Evolutionary conservation across 2,113 vertebrate species (phyloP).

Genomic region (human (Homo sapiens)): DNA sequence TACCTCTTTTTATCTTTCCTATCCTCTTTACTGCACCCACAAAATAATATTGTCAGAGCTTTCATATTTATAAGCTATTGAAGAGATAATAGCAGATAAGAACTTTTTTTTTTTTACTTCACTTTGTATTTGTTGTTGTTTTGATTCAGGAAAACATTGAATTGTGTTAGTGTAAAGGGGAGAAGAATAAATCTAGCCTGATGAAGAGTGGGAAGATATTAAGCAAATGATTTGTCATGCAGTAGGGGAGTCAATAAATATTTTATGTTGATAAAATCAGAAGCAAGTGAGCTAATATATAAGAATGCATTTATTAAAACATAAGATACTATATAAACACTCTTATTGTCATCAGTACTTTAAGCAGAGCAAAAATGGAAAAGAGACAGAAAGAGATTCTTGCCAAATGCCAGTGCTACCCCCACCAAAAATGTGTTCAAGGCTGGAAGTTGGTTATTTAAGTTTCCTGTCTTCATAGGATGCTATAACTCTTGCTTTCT

Average conservation of each 20-base stretch:
- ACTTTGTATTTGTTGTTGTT: background rate
- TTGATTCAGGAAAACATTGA: background rate
- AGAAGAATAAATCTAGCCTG: background rate
- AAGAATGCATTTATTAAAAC: background rate
- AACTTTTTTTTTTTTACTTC: background rate
- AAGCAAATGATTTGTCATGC: background rate
- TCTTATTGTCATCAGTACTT: background rate
- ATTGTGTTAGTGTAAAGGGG: background rate
- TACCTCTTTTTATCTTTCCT: background rate
- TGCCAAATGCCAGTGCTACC: background rate
- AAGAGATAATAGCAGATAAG: background rate
- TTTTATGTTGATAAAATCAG: slow-evolving; percentile 30
- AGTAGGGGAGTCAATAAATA: background rate
- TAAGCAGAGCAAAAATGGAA: background rate
- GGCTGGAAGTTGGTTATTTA: background rate
- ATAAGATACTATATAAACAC: background rate
- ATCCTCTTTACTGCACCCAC: background rate
- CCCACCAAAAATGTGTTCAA: background rate
- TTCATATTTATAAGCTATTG: background rate
- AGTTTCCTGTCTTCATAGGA: background rate
- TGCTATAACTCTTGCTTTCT: background rate
- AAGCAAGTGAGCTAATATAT: slow-evolving; percentile 23
- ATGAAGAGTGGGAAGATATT: background rate
- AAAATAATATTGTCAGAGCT: background rate
- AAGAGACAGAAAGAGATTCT: background rate